Percentiles rank a stretch among this genome's conserved stretches.
Conservation (phyloP, 2,888 invertebrate genomes). For the Timema cristinae region DNA sequence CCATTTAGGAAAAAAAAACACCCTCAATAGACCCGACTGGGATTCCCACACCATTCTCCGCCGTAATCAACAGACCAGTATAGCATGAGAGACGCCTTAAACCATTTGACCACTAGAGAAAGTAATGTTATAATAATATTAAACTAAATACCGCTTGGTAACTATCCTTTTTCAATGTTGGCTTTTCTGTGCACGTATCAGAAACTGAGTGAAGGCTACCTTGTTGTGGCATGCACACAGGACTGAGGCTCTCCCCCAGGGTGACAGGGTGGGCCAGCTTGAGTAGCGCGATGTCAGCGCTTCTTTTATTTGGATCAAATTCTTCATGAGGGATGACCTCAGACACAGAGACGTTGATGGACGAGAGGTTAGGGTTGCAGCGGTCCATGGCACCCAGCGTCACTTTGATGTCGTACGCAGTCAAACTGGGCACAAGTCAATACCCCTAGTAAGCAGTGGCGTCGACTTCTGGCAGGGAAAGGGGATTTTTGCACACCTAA, state of each 20-base stretch:
- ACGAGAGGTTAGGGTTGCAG: constrained; percentile 50
- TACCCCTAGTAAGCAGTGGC: not conserved
- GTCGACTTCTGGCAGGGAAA: not conserved
- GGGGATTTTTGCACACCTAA: not conserved
- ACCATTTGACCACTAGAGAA: too few species aligned
- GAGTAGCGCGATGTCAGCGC: constrained; percentile 58
- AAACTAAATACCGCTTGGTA: too few species aligned
- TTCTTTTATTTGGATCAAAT: constrained; percentile 49
- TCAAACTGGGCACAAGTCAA: constrained; percentile 38
- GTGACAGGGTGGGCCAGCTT: constrained; percentile 48
- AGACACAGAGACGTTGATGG: constrained; percentile 51
- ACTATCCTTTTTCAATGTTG: too few species aligned
- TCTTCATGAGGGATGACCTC: constrained; percentile 52
- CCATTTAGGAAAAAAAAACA: too few species aligned
- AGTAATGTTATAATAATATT: too few species aligned
- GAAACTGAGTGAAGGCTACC: too few species aligned
- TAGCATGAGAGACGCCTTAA: too few species aligned
- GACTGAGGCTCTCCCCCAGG: constrained; percentile 52
- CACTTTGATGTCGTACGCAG: constrained; percentile 49
- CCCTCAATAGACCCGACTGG: too few species aligned
- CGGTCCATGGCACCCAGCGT: constrained; percentile 53
- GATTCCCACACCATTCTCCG: too few species aligned
- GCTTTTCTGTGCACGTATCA: too few species aligned
- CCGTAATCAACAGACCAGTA: too few species aligned
- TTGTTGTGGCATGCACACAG: constrained; percentile 52